Base-by-base conservation (phyloP, 2,113 vertebrate genomes). In the Lanius ludovicianus region DNA sequence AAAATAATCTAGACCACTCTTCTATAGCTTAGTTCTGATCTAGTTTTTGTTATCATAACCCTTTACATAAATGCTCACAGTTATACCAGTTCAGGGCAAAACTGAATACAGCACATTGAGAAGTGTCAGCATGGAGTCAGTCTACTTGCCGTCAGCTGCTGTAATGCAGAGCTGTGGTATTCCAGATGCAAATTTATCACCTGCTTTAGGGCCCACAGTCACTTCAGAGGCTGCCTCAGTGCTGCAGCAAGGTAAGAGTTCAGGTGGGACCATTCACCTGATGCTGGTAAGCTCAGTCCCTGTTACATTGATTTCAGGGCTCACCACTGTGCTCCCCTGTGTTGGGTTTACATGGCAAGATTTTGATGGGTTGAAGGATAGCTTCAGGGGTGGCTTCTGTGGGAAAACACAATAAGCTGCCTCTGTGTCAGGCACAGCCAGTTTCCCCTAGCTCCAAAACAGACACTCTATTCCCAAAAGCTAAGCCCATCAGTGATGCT, bases 31-130 rank as follows among this genome's bases (percentile, higher is more conserved):
- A 82, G 67, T 92, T 90, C 39, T 86, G 6, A 35, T 73, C 42
- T 93, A 14, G 20, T 68, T 89, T 94, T 63, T 81, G 28, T 86
- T 90, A 9, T 77, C 41, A 87, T 76, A 90, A 90, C 44, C 44
- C 33, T 50, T 24, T 93, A 49, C 1, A 1, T 55, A 55, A 92
- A 70, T 4, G 2, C 13, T 69, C 44, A 31, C 46, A 50, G 28
- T 64, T 64, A 24, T 16, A 74, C 6, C 15, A 56, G 39, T 75
- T 87, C 49, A 42, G 42, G 35, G n/a, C 31, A 75, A 78, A 69
- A 68, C 31, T 23, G 52, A 95, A 27, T 8, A 79, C 21, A 91
- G 31, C 46, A 49, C 20, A 44, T 37, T 31, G 19, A 49, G 70
- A 81, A 59, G 10, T 21, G 41, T 47, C 47, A 68, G 31, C 30